Evolutionary conservation across 2,888 invertebrate genomes (phyloP), one percentile per base, ranked within the genome.

Genomic region (Lasius platythorax): DNA sequence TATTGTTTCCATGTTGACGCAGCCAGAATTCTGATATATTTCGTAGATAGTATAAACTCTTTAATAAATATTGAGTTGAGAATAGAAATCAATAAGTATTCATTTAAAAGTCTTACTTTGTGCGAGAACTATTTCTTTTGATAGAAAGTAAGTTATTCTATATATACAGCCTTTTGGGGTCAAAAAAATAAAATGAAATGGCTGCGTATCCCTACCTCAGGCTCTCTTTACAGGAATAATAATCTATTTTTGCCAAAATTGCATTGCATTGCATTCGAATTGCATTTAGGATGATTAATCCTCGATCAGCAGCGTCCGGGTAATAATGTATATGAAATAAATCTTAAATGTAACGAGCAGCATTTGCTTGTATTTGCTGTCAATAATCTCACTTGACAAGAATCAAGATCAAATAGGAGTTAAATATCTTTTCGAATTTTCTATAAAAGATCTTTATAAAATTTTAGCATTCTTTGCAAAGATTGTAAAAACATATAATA

Each of bases 201-300:
- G 46, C 66, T 75, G 66, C 75, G 75, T 40, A 68, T 58, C 56
- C 30, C 70, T 68, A 78, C 56, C 76, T 78, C 70, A 78, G 56
- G 68, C 68, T 53, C 50, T 53, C 50, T 78, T 75, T 64, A 64
- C 66, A 50, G 33, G 64, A 75, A 23, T 74, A 64, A 75, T 75
- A 63, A 66, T 66, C 64, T 30, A 66, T 50, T 66, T 30, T 66
- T 75, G 23, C 50, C 30, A 33, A 63, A 33, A 63, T 33, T 67
- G 28, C 8, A 37, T 61, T 67, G 28, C 8, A 37, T 61, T 56
- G 70, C 68, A 53, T 58, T 68, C 58, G 40, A 70, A 58, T 2
- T 76, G 28, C 43, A 43, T 68, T 68, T 11, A 30, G n/a, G 37
- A 68, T 28, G 68, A 70, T 75, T 75, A 66, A 66, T 23, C 46